Percentiles rank a stretch among this genome's conserved stretches.
Evolutionary conservation across 2,888 invertebrate genomes (phyloP).

Genomic region (Microdon myrmicae): DNA sequence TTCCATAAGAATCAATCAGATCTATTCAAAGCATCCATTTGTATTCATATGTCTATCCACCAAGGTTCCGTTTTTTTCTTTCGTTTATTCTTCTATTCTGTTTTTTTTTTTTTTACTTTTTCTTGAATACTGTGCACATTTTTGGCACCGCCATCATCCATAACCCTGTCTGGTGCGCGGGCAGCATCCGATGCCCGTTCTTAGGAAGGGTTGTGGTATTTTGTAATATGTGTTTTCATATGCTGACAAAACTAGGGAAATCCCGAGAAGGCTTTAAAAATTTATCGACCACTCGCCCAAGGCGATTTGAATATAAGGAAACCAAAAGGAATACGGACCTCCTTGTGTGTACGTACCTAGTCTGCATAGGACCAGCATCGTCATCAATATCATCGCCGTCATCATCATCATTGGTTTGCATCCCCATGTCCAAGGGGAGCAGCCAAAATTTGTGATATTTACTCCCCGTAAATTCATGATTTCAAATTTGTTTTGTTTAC

Average conservation of each 20-base stretch:
- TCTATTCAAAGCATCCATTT: conserved; percentile 63
- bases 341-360: conserved; percentile 31
- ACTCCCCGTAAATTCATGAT: conserved; percentile 45
- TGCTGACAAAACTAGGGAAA: conserved; percentile 45
- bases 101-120: conserved; percentile 7
- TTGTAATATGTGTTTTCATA: conserved; percentile 58
- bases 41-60: conserved; percentile 60
- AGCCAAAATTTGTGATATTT: conserved; percentile 48
- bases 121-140: conserved; percentile 23
- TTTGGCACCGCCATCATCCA: conserved; percentile 26
- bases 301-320: conserved; percentile 32
- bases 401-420: conserved; percentile 7
- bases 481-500: conserved; percentile 51
- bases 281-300: conserved; percentile 44
- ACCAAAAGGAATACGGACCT: too few species aligned
- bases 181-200: conserved; percentile 39
- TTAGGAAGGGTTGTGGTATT: conserved; percentile 57
- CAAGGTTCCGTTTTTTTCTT: conserved; percentile 28
- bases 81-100: background rate
- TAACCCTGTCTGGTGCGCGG: background rate
- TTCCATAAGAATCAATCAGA: conserved; percentile 64
- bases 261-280: conserved; percentile 43
- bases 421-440: conserved; percentile 11
- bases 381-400: conserved; percentile 15
- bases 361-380: conserved; percentile 27